Conservation (phyloP, 2,113 vertebrate species). For the Eulemur macaco region DNA sequence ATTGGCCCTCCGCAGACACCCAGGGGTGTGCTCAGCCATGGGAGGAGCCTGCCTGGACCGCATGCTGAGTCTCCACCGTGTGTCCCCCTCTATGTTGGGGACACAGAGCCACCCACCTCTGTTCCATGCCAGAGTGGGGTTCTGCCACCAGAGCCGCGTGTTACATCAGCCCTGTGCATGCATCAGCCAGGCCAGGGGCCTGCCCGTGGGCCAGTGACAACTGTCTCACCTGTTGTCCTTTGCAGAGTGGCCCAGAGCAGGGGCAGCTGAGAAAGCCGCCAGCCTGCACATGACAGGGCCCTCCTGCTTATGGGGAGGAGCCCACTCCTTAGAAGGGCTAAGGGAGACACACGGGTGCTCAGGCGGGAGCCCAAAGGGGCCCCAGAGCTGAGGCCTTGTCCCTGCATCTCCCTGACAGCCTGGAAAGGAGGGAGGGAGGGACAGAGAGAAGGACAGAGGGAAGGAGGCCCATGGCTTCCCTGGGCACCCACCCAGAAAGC, state of each 20-base stretch:
- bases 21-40: rapidly evolving
- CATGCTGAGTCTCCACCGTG: neutral
- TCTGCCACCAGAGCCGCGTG: neutral
- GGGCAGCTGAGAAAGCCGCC: neutral
- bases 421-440: neutral
- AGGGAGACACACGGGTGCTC: neutral
- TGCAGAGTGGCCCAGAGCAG: neutral
- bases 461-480: neutral
- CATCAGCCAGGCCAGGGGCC: neutral
- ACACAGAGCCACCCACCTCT: neutral
- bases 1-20: neutral
- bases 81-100: neutral
- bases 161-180: neutral
- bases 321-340: neutral
- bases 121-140: too few relatives aligned
- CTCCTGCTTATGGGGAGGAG: neutral
- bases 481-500: neutral
- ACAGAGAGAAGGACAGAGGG: rapidly evolving
- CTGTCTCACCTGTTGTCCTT: neutral
- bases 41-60: neutral
- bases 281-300: neutral
- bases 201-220: neutral
- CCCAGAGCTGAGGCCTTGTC: too few relatives aligned
- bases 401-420: neutral
- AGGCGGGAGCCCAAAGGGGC: neutral